Evolutionary conservation across 2,797 vertebrate species (phyloP).

Genomic region (Sebastes goodei): DNA sequence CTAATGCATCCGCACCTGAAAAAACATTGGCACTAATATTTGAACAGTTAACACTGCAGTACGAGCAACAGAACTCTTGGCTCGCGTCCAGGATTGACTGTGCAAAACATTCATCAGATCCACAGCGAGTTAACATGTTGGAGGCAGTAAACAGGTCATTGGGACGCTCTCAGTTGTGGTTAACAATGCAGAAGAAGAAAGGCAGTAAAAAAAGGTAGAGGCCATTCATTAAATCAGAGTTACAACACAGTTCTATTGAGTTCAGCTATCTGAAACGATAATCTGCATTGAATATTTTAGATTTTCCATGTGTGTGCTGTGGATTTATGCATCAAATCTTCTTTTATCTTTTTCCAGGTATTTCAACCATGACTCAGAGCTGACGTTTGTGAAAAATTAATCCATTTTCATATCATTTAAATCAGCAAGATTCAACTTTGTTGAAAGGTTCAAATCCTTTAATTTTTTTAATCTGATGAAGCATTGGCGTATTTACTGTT

Average conservation of each 20-base stretch:
- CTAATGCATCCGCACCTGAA: conserved; percentile 84
- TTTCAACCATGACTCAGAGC: not conserved
- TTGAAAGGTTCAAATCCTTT: not conserved
- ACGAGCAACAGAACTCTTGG: conserved; percentile 71
- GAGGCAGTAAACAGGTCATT: conserved; percentile 70
- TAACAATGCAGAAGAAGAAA: conserved; percentile 14
- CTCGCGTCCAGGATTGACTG: conserved; percentile 68
- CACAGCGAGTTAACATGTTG: conserved; percentile 56
- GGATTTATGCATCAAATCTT: not conserved
- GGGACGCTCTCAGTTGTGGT: conserved; percentile 46
- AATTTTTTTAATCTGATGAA: not conserved
- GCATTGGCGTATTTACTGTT: not conserved
- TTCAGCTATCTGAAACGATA: not conserved
- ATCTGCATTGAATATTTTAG: not conserved
- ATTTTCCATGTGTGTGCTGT: not conserved
- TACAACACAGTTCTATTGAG: not conserved
- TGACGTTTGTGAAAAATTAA: not conserved
- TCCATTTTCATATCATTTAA: not conserved
- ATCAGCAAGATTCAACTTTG: not conserved
- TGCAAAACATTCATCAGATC: conserved; percentile 74
- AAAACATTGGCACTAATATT: conserved; percentile 84
- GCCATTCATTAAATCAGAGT: not conserved
- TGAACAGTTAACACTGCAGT: conserved; percentile 79
- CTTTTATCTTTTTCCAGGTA: not conserved
- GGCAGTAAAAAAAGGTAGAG: rapidly evolving